Evolutionary conservation across 1,140 invertebrate species (phyloP).

Genomic region (Drosophila ohnishii): DNA sequence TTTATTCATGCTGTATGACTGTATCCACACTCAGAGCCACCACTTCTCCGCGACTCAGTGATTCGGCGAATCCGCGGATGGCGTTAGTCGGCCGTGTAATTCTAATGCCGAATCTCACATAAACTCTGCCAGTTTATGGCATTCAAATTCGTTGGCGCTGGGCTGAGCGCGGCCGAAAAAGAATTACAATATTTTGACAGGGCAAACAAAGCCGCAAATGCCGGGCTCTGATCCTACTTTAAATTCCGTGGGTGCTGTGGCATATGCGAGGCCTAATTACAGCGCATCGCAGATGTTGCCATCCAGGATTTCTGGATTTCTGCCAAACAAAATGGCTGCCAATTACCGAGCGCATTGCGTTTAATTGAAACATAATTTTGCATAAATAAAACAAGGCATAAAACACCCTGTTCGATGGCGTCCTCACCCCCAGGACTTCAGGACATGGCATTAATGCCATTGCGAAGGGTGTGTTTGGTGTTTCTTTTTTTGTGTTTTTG

Average conservation of each 20-base stretch:
- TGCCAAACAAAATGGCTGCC: slow-evolving; percentile 56
- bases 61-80: slow-evolving; percentile 30
- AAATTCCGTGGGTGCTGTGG: slow-evolving; percentile 69
- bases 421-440: slow-evolving; percentile 3
- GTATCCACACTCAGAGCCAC: slow-evolving; percentile 3
- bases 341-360: slow-evolving; percentile 73
- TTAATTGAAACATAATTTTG: slow-evolving; percentile 83
- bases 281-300: slow-evolving; percentile 70
- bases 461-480: slow-evolving; percentile 60
- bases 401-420: slow-evolving; percentile 74
- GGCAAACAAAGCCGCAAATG: slow-evolving; percentile 69
- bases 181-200: slow-evolving; percentile 79
- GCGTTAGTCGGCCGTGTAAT: slow-evolving; percentile 61
- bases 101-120: slow-evolving; percentile 62
- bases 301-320: slow-evolving; percentile 2
- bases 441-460: slow-evolving; percentile 47
- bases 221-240: slow-evolving; percentile 71
- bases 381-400: slow-evolving; percentile 81
- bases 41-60: slow-evolving; percentile 5
- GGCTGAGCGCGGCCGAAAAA: slow-evolving; percentile 34
- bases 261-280: slow-evolving; percentile 77
- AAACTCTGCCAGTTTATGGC: slow-evolving; percentile 63
- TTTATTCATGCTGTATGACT: slow-evolving; percentile 35
- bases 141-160: slow-evolving; percentile 60
- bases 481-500: slow-evolving; percentile 5